Percentiles rank a stretch among this genome's conserved stretches.
phyloP scores from a whole-genome alignment of 1,140 invertebrate species.

The Heliothis virescens region DNA sequence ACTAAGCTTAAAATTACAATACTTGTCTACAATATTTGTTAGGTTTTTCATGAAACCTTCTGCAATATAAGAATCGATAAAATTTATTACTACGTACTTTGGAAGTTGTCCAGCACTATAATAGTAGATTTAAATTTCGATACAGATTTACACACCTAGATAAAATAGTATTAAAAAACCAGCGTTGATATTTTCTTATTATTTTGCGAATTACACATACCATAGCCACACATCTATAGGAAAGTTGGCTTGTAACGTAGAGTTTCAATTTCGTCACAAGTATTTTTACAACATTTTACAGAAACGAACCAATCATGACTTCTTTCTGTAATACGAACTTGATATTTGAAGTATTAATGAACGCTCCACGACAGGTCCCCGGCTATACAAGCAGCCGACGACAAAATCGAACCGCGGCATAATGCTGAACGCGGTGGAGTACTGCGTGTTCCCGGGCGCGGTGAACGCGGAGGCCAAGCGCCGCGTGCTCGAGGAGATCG shows the following conservation, averaged over 20 bases:
- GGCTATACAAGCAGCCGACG: slow-evolving; percentile 98
- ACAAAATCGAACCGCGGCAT: slow-evolving; percentile 98
- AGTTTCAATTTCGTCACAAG: not conserved
- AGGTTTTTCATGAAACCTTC: not conserved
- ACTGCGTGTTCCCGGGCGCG: slow-evolving; percentile 98
- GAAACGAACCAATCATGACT: too few species aligned
- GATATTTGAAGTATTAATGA: not conserved
- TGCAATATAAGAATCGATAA: not conserved
- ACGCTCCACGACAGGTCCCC: slow-evolving; percentile 90
- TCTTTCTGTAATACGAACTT: too few species aligned
- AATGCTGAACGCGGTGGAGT: slow-evolving; percentile 99
- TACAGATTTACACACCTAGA: not conserved
- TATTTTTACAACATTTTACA: too few species aligned
- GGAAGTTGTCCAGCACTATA: not conserved
- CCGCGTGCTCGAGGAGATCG: slow-evolving; percentile 97
- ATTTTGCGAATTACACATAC: slow-evolving; percentile 11
- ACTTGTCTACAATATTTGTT: not conserved
- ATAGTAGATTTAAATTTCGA: not conserved
- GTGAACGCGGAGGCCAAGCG: slow-evolving; percentile 98
- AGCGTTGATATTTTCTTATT: slow-evolving; percentile 16
- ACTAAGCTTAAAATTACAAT: not conserved
- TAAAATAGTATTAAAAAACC: not conserved
- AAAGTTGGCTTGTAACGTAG: not conserved
- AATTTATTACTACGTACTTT: not conserved
- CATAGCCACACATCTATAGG: not conserved